Base-by-base conservation (phyloP, 2,797 vertebrate species). In the Trachurus trachurus region DNA sequence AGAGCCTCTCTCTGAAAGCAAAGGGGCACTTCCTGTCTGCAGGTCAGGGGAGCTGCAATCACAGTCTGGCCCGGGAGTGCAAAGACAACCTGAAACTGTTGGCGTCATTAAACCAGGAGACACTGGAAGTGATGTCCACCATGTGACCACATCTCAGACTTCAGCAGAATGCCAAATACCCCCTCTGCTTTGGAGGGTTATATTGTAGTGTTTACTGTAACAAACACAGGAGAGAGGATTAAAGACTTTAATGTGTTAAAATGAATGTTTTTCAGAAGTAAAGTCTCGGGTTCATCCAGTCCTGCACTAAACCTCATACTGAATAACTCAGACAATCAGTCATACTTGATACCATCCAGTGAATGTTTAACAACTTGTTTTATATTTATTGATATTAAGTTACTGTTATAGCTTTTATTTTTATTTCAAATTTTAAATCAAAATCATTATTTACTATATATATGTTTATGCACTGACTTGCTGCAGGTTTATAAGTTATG, bases 21-120 rank as follows among this genome's bases (percentile, higher is more conserved):
- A 63, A 76, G 39, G 37, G 19, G 0, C 59, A 52, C 37, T 45
- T 64, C 9, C 42, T 52, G 60, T 47, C 42, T 68, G 42, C 15
- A 21, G 44, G 70, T 64, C 26, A 53, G 3, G 52, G 78, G 45
- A 0, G 40, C 89, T 77, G 90, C 76, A 74, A 92, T 67, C 64
- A 92, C 78, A 69, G n/a, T 8, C 62, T 92, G 17, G 87, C 94
- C 40, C 90, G 87, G 71, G 96, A 96, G 63, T 99, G 98, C 84
- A 92, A 93, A 89, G 91, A 92, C 65, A 96, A 96, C 74, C 92
- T 99, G 52, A 95, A 92, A 79, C 83, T 97, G 39, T 71, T 99
- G 70, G 96, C 97, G 76, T 95, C 96, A 9, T 91, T 98, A 52
- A 99, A 99, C 69, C 83, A 86, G 50, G 90, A 89, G 11, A 92